These are phyloP conservation scores for Micromesistius poutassou DNA, from an alignment of 2,797 vertebrate species.

Conservation along the genomic window DNA sequence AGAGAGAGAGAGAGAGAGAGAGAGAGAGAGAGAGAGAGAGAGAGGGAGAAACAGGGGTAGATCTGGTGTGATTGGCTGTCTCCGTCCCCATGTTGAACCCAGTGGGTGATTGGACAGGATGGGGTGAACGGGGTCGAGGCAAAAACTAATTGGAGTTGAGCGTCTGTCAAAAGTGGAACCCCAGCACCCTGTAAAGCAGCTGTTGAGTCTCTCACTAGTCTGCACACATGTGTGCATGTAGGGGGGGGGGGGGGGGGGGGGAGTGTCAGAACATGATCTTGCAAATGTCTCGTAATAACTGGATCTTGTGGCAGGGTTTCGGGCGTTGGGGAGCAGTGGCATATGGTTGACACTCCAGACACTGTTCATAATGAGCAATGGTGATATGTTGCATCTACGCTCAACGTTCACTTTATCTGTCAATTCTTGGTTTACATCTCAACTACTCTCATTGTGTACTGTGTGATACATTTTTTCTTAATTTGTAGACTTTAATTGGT, in stretches of 20 bases:
- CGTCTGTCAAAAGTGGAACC: conserved; percentile 14
- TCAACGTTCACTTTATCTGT: too few relatives aligned
- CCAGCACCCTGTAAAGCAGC: conserved; percentile 21
- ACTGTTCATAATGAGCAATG: too few relatives aligned
- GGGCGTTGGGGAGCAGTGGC: too few relatives aligned
- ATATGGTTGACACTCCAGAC: too few relatives aligned
- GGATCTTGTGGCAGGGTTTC: neutral
- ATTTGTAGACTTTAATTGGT: too few relatives aligned
- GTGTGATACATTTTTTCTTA: too few relatives aligned
- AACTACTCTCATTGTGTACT: too few relatives aligned
- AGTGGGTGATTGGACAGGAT: conserved; percentile 11
- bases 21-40: too few relatives aligned
- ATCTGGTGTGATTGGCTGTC: neutral
- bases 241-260: conserved; percentile 16
- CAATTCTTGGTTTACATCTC: too few relatives aligned
- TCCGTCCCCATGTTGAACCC: neutral
- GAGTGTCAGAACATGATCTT: conserved; percentile 24
- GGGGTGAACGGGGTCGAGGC: conserved; percentile 5
- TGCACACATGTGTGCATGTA: neutral
- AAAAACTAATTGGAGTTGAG: conserved; percentile 19
- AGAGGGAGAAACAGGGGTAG: too few relatives aligned
- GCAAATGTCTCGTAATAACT: conserved; percentile 20
- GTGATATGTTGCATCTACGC: too few relatives aligned
- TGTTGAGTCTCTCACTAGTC: conserved; percentile 9
- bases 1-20: too few relatives aligned